Evolutionary conservation across 2,888 invertebrate species (phyloP), one percentile per base, ranked within the genome.

Genomic region (Parthenolecanium corni): DNA sequence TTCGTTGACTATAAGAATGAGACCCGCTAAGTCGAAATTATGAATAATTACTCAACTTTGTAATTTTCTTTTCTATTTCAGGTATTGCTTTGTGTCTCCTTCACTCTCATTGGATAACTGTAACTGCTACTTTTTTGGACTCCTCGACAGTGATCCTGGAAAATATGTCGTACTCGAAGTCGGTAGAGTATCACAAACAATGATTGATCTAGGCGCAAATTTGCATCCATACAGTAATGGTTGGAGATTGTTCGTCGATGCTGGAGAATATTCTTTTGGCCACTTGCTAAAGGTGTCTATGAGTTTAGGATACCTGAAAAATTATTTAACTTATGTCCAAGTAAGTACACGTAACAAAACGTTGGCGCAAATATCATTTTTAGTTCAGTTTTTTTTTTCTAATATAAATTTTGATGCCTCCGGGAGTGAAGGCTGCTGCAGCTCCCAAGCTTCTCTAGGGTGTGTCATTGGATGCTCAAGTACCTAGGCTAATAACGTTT

Each of bases 221-320:
- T 56, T 65, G 2, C 52, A 62, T 16, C 64, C 62, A 0, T 20
- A 44, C 2, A 62, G 46, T 5, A 18, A 40, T 0, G 65, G 63
- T 18, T 65, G 65, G 65, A 56, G 56, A 23, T 21, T 66, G 14
- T 47, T 66, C 9, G 47, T 66, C 52, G 64, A 65, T 31, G 62
- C 62, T 51, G 53, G 53, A 6, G 66, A 65, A 58, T 64, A 65
- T 40, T 54, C 64, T 5, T 38, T 66, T 0, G 64, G 65, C 4
- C 66, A 66, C 51, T 52, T 66, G 3, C 49, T 58, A 3, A 66
- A 57, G 25, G 12, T 66, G 1, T 63, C 56, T 18, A 38, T 47
- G 16, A 38, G 52, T 47, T 42, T 65, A 23, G 52, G 51, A 4
- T 16, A 65, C 6, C 44, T 66, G 52, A 66, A 57, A 51, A 62